Evolutionary conservation across 2,113 vertebrate genomes (phyloP), one percentile per base, ranked within the genome.

Genomic region (Callipepla squamata): DNA sequence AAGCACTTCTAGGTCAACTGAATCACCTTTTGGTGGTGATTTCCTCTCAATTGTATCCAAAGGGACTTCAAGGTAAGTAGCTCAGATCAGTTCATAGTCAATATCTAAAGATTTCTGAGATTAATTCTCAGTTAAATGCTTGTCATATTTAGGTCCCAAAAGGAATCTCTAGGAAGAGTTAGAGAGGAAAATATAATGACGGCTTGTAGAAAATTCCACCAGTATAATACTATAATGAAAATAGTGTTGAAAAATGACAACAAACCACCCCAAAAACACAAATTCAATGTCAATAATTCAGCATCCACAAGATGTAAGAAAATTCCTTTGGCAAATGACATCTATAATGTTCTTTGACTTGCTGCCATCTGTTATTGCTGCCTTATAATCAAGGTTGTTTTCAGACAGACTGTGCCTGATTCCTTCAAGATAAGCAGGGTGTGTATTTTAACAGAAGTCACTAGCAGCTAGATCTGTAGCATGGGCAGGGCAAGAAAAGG

Each of bases 331-430:
- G 87, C 86, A 94, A 90, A 87, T 79, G 62, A 72, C 66, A 89
- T 45, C 70, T 75, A 4, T 87, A 92, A 92, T 89, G 58, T 95
- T 90, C 80, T 80, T 93, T 93, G 89, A 89, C 78, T 89, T 74
- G 32, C 55, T 94, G 84, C 84, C 94, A 91, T 89, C 75, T 76
- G 67, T 89, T 95, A 73, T 66, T 34, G 12, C 55, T 87, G 59
- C 63, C 61, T 81, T 95, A 45, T 89, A 93, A 96, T 92, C 80
- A 81, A 74, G 69, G 78, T 83, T 90, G 80, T 86, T 94, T 93
- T 95, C 44, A 79, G 80, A 68, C 76, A 78, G 76, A 44, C 26
- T 86, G 77, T 86, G 76, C 55, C 51, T 94, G 88, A 96, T 95
- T 75, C 69, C 63, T 83, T 40, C 73, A 84, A 75, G 88, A 92